Conservation (phyloP, 2,113 vertebrate species). For the Tringa solitaria region DNA sequence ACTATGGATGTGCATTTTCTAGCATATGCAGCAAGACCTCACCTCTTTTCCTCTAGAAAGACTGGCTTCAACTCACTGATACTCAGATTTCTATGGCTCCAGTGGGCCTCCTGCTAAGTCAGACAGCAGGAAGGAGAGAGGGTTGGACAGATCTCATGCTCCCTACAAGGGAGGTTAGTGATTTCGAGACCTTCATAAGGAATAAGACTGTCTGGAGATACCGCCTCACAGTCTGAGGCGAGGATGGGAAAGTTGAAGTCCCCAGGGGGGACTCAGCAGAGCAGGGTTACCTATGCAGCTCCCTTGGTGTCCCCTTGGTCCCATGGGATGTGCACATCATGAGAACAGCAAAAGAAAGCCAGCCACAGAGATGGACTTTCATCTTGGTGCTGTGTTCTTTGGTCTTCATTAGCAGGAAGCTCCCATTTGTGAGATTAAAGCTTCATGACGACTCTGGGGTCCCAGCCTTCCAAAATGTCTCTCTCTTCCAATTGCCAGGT, state of each 20-base stretch:
- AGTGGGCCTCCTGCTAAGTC: not conserved
- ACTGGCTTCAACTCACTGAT: not conserved
- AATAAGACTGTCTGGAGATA: not conserved
- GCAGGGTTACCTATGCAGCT: not conserved
- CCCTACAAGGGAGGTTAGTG: fast-evolving
- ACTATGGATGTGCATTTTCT: not conserved
- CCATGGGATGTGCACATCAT: not conserved
- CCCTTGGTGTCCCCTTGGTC: not conserved
- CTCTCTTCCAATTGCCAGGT: not conserved
- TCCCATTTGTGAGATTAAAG: not conserved
- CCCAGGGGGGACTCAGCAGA: not conserved
- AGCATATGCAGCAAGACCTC: not conserved
- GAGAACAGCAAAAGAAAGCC: not conserved
- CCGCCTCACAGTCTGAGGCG: not conserved
- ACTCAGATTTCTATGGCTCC: not conserved
- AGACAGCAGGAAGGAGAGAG: not conserved
- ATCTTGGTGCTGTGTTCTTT: not conserved
- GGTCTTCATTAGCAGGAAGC: not conserved
- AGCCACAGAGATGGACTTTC: not conserved
- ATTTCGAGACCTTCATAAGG: not conserved
- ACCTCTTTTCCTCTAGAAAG: not conserved
- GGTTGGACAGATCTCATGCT: not conserved
- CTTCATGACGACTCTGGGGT: not conserved
- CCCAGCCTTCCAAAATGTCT: not conserved
- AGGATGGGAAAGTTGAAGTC: not conserved